phyloP scores from a whole-genome alignment of 2,113 vertebrate species.

The Colius striatus region DNA sequence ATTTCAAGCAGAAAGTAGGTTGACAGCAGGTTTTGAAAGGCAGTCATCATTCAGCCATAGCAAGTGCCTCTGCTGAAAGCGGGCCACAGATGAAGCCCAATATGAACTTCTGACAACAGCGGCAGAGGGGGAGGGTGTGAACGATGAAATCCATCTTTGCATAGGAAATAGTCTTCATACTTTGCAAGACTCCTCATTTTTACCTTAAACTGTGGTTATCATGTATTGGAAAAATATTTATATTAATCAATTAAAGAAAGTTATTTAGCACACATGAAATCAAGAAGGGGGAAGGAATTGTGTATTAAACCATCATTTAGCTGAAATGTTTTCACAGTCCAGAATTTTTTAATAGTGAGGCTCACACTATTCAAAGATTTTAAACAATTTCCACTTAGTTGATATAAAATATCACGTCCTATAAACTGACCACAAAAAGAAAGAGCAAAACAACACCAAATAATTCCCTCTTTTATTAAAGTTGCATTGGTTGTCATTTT shows the following conservation, averaged over 20 bases:
- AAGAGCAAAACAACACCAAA: fast-evolving
- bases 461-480: fast-evolving
- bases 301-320: background rate
- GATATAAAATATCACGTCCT: fast-evolving
- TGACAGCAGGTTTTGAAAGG: background rate
- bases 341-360: background rate
- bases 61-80: background rate
- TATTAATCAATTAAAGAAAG: background rate
- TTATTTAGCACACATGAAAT: background rate
- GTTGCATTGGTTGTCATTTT: fast-evolving
- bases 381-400: background rate
- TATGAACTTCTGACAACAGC: background rate
- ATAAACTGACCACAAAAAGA: fast-evolving
- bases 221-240: background rate
- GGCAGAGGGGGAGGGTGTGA: fast-evolving
- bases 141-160: background rate
- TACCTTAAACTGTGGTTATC: background rate
- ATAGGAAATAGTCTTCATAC: fast-evolving
- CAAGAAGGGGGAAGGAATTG: background rate
- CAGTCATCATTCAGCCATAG: fast-evolving
- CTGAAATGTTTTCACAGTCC: fast-evolving
- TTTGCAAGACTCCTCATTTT: background rate
- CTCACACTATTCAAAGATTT: fast-evolving
- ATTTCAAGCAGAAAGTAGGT: background rate
- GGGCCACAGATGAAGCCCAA: background rate